Conservation (phyloP, 2,888 invertebrate species). For the Teleiodes luculella region DNA sequence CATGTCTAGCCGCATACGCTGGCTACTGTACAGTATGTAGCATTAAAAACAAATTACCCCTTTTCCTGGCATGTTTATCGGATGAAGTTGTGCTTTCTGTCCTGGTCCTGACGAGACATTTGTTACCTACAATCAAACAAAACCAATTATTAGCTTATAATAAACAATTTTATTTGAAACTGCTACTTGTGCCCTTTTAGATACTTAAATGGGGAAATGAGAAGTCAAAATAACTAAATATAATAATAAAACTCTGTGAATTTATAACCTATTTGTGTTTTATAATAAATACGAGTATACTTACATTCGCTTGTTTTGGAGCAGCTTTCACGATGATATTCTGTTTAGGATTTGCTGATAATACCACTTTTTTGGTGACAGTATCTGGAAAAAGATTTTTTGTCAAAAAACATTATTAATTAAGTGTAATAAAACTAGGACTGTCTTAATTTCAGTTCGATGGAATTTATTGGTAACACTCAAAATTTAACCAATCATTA, state of each 20-base stretch:
- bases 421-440: background rate
- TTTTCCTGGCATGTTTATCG: conserved; percentile 85
- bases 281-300: no score
- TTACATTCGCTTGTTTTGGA: conserved; percentile 19
- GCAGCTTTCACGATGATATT: conserved; percentile 56
- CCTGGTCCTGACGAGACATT: conserved; percentile 45
- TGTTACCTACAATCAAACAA: conserved; percentile 34
- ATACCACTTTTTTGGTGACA: conserved; percentile 53
- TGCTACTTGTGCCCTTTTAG: no score
- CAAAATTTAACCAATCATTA: no score
- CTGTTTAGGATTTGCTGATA: conserved; percentile 47
- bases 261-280: no score
- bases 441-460: no score
- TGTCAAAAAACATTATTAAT: background rate
- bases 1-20: no score
- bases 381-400: conserved; percentile 26
- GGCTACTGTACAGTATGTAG: no score
- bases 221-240: no score
- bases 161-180: no score
- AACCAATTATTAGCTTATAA: background rate
- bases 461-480: no score
- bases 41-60: conserved; percentile 81
- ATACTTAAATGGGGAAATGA: no score
- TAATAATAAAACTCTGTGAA: no score
- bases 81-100: conserved; percentile 80